Evolutionary conservation across 2,888 invertebrate genomes (phyloP).

Genomic region (Metopia argyrocephala): DNA sequence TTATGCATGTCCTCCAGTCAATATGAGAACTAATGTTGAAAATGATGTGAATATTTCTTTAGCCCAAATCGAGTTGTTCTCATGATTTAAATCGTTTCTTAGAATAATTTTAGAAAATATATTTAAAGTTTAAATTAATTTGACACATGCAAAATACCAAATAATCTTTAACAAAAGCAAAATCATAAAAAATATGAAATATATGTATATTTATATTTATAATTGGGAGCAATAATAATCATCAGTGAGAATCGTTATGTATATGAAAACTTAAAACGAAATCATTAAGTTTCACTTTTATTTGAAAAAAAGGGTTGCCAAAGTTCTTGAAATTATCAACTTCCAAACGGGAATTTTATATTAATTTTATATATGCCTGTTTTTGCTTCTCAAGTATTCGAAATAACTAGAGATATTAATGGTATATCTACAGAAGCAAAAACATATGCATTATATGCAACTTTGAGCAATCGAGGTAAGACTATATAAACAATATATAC

Average conservation of each 20-base stretch:
- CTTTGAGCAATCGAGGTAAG: too few relatives aligned
- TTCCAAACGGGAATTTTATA: too few relatives aligned
- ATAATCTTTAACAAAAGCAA: slow-evolving; percentile 1
- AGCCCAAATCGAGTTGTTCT: slow-evolving; percentile 29
- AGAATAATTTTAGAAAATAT: slow-evolving; percentile 38
- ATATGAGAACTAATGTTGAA: not conserved
- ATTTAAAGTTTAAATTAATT: slow-evolving; percentile 52
- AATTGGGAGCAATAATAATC: slow-evolving; percentile 21
- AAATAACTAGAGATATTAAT: too few relatives aligned
- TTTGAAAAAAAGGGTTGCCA: slow-evolving; percentile 30
- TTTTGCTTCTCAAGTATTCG: too few relatives aligned
- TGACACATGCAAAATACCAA: slow-evolving; percentile 54
- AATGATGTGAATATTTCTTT: not conserved
- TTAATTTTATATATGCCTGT: too few relatives aligned
- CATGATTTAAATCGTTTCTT: slow-evolving; percentile 49
- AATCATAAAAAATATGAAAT: not conserved
- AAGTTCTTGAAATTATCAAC: not conserved
- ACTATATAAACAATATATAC: too few relatives aligned
- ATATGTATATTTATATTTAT: not conserved
- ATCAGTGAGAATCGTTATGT: slow-evolving; percentile 19
- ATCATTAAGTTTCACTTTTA: slow-evolving; percentile 47
- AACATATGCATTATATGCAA: too few relatives aligned
- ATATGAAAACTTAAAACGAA: not conserved
- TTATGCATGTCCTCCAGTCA: too few relatives aligned
- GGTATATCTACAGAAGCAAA: too few relatives aligned